Conservation (phyloP, 1,140 invertebrate genomes). For the Uloborus diversus region DNA sequence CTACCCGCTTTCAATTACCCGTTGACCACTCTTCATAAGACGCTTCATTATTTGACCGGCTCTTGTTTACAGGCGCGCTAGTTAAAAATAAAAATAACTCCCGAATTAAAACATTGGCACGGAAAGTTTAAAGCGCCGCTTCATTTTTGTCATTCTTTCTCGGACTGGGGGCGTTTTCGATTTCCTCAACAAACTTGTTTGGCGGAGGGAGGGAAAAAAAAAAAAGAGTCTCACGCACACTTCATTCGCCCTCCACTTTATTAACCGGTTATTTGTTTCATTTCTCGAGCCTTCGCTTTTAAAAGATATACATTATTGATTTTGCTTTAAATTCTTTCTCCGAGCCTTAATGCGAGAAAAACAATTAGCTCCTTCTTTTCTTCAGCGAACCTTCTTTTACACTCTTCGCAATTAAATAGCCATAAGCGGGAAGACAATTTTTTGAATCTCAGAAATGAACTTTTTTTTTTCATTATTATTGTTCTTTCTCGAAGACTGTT, state of each 20-base stretch:
- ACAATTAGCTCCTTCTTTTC: slow-evolving; percentile 42
- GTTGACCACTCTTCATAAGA: neutral
- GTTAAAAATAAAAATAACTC: no score
- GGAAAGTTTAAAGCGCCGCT: neutral
- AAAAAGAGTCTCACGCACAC: neutral
- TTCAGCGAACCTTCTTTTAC: neutral
- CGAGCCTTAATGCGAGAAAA: slow-evolving; percentile 13
- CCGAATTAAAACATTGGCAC: slow-evolving; percentile 34
- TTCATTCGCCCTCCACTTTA: slow-evolving; percentile 5
- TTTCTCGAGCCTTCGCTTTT: slow-evolving; percentile 1
- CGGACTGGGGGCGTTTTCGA: neutral
- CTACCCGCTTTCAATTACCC: slow-evolving; percentile 36
- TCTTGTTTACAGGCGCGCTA: neutral
- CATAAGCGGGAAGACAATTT: slow-evolving; percentile 49
- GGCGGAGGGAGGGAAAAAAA: neutral
- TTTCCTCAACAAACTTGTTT: slow-evolving; percentile 18
- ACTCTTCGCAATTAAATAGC: slow-evolving; percentile 49
- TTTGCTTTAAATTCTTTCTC: slow-evolving; percentile 44
- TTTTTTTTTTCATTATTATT: slow-evolving; percentile 35
- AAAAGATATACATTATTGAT: slow-evolving; percentile 56
- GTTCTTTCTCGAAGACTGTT: neutral
- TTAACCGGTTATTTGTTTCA: slow-evolving; percentile 55
- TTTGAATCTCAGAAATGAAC: slow-evolving; percentile 26
- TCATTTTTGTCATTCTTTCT: slow-evolving; percentile 10
- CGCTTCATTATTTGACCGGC: neutral